Evolutionary conservation across 2,888 invertebrate genomes (phyloP).

Genomic region (Orchesella flavescens): DNA sequence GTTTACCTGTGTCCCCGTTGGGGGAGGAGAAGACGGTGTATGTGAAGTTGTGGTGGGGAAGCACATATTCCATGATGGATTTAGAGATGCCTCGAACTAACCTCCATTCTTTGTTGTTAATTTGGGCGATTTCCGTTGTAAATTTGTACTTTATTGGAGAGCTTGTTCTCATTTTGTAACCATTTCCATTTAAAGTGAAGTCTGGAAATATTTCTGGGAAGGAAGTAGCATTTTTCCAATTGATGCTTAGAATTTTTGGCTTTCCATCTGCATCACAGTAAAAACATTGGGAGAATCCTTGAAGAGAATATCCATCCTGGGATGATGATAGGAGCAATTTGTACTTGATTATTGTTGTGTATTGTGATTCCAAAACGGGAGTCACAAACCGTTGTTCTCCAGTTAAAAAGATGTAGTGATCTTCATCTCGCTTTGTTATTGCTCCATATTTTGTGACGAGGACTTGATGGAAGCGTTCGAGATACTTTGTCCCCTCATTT

Average conservation of each 20-base stretch:
- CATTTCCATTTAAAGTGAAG: conserved; percentile 45
- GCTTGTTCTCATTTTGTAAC: conserved; percentile 9
- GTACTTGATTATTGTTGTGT: conserved; percentile 20
- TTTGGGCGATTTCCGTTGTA: conserved; percentile 30
- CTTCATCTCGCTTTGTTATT: conserved; percentile 8
- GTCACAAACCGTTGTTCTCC: not conserved
- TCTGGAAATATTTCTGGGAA: conserved; percentile 36
- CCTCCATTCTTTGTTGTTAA: conserved; percentile 13
- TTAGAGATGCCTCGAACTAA: conserved; percentile 29
- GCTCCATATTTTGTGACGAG: conserved; percentile 1
- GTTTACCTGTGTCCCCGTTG: conserved; percentile 46
- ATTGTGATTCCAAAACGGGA: not conserved
- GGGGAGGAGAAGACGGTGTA: conserved; percentile 38
- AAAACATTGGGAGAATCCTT: conserved; percentile 30
- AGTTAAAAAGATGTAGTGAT: conserved; percentile 38
- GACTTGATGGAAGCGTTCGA: not conserved
- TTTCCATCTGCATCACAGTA: conserved; percentile 2
- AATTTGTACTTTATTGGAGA: conserved; percentile 43
- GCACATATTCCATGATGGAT: conserved; percentile 29
- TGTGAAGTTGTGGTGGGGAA: conserved; percentile 42
- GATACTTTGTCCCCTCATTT: not conserved
- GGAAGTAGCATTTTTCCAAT: not conserved
- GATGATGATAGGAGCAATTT: conserved; percentile 35
- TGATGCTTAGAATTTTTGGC: conserved; percentile 24
- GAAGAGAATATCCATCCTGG: not conserved